Percentiles rank a stretch among this genome's conserved stretches.
phyloP scores from a whole-genome alignment of 2,797 vertebrate genomes.

The Bothrops alternatus region DNA sequence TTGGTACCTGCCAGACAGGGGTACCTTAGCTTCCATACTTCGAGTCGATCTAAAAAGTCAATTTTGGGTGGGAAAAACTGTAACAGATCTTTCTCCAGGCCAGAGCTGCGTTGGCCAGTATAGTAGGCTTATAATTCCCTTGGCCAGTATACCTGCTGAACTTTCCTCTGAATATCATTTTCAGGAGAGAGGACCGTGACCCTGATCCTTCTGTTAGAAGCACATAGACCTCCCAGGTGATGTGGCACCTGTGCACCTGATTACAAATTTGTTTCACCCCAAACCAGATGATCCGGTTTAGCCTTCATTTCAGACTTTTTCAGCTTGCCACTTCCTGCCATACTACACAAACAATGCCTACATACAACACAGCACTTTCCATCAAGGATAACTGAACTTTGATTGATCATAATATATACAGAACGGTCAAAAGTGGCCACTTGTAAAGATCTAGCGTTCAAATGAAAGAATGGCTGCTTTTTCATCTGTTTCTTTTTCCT shows the following conservation, averaged over 20 bases:
- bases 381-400: neutral
- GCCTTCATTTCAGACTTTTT: neutral
- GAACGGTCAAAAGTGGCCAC: neutral
- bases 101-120: too few relatives aligned
- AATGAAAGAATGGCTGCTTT: neutral
- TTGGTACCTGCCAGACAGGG: too few relatives aligned
- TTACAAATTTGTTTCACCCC: neutral
- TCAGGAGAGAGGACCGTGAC: too few relatives aligned
- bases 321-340: neutral
- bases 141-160: neutral
- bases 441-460: neutral
- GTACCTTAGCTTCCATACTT: too few relatives aligned
- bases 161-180: neutral
- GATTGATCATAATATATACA: neutral
- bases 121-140: too few relatives aligned
- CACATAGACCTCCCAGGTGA: neutral
- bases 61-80: too few relatives aligned
- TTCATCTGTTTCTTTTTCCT: neutral
- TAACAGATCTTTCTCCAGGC: too few relatives aligned
- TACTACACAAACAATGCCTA: neutral
- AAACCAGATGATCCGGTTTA: neutral
- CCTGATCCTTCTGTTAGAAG: neutral
- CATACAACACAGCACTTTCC: neutral
- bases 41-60: too few relatives aligned
- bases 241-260: neutral